Percentiles rank a stretch among this genome's conserved stretches.
Conservation (phyloP, 1,140 invertebrate species). For the Eufriesea mexicana region DNA sequence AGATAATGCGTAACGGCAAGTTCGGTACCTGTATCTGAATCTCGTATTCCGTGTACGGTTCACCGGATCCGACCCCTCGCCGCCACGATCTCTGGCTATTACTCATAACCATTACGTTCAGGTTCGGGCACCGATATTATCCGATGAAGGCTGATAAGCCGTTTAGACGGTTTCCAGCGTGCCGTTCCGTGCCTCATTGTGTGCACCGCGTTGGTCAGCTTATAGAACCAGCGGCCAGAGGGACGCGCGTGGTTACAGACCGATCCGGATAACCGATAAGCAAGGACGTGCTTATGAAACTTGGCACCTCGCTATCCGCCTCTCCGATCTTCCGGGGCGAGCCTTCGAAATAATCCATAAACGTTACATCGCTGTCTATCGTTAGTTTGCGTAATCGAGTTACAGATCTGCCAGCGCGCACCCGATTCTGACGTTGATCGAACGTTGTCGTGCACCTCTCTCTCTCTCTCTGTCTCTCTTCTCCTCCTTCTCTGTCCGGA, state of each 20-base stretch:
- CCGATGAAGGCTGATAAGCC: conserved; percentile 65
- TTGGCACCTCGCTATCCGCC: conserved; percentile 63
- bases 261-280: conserved; percentile 62
- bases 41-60: conserved; percentile 72
- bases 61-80: conserved; percentile 61
- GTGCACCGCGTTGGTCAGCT: neutral
- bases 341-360: conserved; percentile 54
- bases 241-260: conserved; percentile 51
- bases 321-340: conserved; percentile 37
- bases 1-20: conserved; percentile 69
- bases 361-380: conserved; percentile 45
- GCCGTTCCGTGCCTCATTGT: conserved; percentile 39
- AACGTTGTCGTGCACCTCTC: neutral
- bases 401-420: neutral
- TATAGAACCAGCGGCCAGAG: neutral
- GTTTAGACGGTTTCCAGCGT: conserved; percentile 67
- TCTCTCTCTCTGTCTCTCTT: neutral
- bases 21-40: conserved; percentile 69
- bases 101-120: conserved; percentile 69
- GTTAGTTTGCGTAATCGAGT: conserved; percentile 40
- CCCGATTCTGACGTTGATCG: conserved; percentile 31
- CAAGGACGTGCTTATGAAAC: conserved; percentile 69
- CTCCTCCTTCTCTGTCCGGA: neutral
- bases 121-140: conserved; percentile 64
- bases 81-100: conserved; percentile 72